Evolutionary conservation across 2,888 invertebrate genomes (phyloP).

Genomic region (Polyommatus iphigenia): DNA sequence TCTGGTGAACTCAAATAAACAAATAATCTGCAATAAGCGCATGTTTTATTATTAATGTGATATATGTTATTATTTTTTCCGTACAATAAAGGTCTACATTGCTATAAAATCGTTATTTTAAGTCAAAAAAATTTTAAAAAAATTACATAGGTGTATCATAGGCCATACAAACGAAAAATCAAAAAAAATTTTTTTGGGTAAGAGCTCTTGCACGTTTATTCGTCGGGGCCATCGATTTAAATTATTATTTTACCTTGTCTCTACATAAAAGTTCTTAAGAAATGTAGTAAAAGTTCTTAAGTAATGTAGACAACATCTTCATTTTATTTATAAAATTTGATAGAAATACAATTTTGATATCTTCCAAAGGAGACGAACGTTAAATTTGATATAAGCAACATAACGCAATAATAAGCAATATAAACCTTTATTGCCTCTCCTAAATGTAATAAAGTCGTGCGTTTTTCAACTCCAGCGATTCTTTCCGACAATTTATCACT

Average conservation of each 20-base stretch:
- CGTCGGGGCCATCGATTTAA: no score
- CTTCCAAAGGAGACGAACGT: neutral
- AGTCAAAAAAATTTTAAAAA: no score
- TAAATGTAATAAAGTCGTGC: conserved; percentile 51
- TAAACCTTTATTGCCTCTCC: conserved; percentile 50
- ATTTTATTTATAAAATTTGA: conserved; percentile 21
- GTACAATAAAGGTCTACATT: no score
- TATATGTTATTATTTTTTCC: no score
- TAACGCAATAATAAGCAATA: conserved; percentile 34
- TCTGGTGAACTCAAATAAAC: no score
- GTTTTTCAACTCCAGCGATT: conserved; percentile 22
- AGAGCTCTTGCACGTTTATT: no score
- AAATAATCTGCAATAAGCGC: no score
- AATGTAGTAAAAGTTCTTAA: neutral
- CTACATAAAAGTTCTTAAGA: neutral
- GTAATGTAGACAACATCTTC: neutral
- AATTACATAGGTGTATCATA: no score
- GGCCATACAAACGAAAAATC: no score
- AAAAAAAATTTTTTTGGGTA: no score
- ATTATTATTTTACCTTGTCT: neutral
- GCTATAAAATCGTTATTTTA: no score
- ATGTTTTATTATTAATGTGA: no score
- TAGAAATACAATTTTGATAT: conserved; percentile 29
- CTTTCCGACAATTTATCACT: conserved; percentile 16
- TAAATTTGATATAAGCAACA: conserved; percentile 30